These are phyloP conservation scores for Sinohyriopsis cumingii DNA, from an alignment of 2,888 invertebrate genomes.

Conservation along the genomic window DNA sequence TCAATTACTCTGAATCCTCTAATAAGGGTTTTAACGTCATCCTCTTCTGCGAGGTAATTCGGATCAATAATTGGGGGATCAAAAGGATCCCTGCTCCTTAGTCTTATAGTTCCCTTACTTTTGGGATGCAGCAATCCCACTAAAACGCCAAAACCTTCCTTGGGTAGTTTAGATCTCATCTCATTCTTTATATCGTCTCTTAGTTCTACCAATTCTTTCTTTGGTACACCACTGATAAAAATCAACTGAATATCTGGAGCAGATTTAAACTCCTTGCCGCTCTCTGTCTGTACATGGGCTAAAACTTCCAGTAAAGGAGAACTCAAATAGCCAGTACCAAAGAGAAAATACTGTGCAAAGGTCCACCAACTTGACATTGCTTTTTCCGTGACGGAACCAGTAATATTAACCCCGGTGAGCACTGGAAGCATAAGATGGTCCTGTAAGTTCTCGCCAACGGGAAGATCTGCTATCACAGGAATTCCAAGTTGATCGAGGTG, in stretches of 20 bases:
- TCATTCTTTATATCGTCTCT: constrained; percentile 4
- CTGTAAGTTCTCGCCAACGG: constrained; percentile 64
- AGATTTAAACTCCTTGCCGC: constrained; percentile 1
- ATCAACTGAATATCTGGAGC: constrained; percentile 19
- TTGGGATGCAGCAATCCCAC: constrained; percentile 74
- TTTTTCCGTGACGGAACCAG: constrained; percentile 8
- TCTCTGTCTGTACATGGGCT: constrained; percentile 11
- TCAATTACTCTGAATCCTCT: constrained; percentile 12
- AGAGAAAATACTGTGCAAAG: too few species aligned
- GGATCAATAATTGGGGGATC: constrained; percentile 89
- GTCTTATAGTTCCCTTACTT: constrained; percentile 84
- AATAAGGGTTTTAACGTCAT: constrained; percentile 22
- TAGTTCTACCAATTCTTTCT: background rate
- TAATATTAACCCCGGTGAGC: constrained; percentile 10
- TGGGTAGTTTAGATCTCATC: background rate
- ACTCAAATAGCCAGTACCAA: too few species aligned
- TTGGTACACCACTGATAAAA: constrained; percentile 3
- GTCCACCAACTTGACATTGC: too few species aligned
- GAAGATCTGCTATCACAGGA: constrained; percentile 60
- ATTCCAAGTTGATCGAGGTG: constrained; percentile 65
- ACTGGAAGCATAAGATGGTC: constrained; percentile 43
- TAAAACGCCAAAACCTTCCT: constrained; percentile 58
- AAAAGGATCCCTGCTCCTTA: constrained; percentile 83
- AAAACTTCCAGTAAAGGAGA: background rate
- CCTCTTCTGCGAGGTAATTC: constrained; percentile 82